Base-by-base conservation (phyloP, 2,113 vertebrate species). In the Peromyscus leucopus region DNA sequence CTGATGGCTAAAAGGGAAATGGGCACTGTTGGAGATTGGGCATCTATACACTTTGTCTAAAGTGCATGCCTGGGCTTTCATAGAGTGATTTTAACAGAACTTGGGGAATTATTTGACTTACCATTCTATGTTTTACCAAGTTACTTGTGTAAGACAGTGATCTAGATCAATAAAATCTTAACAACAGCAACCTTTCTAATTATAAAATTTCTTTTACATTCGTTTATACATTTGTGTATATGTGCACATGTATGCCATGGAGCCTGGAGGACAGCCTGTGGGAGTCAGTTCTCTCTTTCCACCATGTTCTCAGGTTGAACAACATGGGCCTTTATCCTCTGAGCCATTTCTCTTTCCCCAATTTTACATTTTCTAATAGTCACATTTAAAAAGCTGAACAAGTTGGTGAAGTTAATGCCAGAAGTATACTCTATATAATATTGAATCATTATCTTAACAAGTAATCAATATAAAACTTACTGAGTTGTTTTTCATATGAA, bases 401-500 rank as follows among this genome's bases (percentile, higher is more conserved):
- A 28, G 31, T 33, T 69, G 3, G 46, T 71, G 9, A 74, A 55
- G 90, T 86, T 67, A 74, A 76, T 79, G 65, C 46, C 92, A 83
- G 92, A 33, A 46, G 65, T 46, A 21, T 67, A 92, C 72, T 79
- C 67, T 59, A 59, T 71, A 90, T 51, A 80, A 13, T 82, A 22
- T 6, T 28, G 89, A 97, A 69, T 89, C 4, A 84, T 39, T 42
- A 71, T 42, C 96, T 82, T 24, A 91, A 36, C 17, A 94, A 91
- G 31, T 46, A 82, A 46, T 79, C 11, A 51, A 48, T 74, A 36
- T 17, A 82, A 90, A 92, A 97, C 78, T 55, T n/a, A 82, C 16
- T 39, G 48, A 31, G 17, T 72, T 71, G 46, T 42, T 78, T 95
- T 74, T 65, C 5, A 84, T 28, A 59, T 7, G 24, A 85, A n/a